Evolutionary conservation across 1,140 invertebrate genomes (phyloP).

Genomic region (Magallana angulata): DNA sequence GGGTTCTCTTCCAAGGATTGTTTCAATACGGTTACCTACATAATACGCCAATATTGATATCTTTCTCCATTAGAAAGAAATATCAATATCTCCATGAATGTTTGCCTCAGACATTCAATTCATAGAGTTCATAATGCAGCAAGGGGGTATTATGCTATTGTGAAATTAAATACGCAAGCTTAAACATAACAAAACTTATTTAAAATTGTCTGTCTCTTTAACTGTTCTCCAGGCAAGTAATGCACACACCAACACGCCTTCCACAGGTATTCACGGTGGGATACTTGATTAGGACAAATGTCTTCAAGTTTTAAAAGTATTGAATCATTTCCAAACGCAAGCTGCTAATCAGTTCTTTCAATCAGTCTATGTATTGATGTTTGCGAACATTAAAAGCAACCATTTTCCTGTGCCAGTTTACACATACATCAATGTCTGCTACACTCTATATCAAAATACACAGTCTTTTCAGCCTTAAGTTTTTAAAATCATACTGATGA

Average conservation of each 20-base stretch:
- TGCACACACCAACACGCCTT: not conserved
- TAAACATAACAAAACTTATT: slow-evolving; percentile 29
- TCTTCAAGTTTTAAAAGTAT: slow-evolving; percentile 22
- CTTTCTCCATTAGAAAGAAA: slow-evolving; percentile 7
- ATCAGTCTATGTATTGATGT: not conserved
- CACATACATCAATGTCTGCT: too few species aligned
- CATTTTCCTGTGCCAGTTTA: too few species aligned
- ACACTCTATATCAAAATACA: too few species aligned
- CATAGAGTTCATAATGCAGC: slow-evolving; percentile 23
- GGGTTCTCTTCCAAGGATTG: not conserved
- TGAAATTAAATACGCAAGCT: slow-evolving; percentile 36
- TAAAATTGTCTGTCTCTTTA: slow-evolving; percentile 32
- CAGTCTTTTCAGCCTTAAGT: too few species aligned
- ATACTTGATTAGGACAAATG: slow-evolving; percentile 1
- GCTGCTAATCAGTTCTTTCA: not conserved
- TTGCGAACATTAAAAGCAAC: not conserved
- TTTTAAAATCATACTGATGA: too few species aligned
- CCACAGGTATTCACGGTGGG: not conserved
- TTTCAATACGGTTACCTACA: not conserved
- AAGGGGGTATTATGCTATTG: slow-evolving; percentile 30
- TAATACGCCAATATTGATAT: slow-evolving; percentile 22
- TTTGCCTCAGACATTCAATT: slow-evolving; percentile 21
- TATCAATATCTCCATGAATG: slow-evolving; percentile 36
- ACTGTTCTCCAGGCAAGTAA: slow-evolving; percentile 11
- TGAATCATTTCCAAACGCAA: slow-evolving; percentile 1